These are phyloP conservation scores for Saguinus midas DNA, from an alignment of 2,113 vertebrate species.

Conservation along the genomic window DNA sequence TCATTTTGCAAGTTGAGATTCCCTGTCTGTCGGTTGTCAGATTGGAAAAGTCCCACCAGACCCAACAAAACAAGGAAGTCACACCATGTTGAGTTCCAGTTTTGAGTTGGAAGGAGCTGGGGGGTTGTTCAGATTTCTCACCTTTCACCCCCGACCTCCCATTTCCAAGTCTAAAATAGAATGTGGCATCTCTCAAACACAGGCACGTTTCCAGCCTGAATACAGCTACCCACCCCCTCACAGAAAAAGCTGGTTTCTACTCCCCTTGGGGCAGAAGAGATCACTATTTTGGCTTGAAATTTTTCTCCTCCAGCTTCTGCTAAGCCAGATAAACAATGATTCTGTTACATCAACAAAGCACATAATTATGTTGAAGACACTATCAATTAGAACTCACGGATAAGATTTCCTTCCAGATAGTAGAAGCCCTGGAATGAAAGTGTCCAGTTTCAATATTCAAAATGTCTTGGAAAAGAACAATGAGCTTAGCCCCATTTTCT, in stretches of 20 bases:
- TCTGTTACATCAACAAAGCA: conserved; percentile 70
- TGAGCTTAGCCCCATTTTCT: not conserved
- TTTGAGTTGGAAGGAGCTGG: not conserved
- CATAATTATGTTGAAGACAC: conserved; percentile 66
- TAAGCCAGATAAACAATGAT: conserved; percentile 69
- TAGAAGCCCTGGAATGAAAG: not conserved
- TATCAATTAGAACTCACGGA: conserved; percentile 58
- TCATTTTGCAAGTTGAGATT: conserved; percentile 25
- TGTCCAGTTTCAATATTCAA: conserved; percentile 23
- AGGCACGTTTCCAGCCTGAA: not conserved
- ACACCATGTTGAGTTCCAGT: not conserved
- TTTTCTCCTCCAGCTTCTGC: conserved; percentile 51
- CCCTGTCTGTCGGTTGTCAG: not conserved
- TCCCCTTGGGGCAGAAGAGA: conserved; percentile 44
- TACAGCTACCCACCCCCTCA: not conserved
- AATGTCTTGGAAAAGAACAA: not conserved
- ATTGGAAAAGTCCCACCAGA: not conserved
- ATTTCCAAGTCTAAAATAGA: not conserved
- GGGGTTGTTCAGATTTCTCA: not conserved
- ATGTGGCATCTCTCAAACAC: not conserved
- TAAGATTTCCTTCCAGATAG: conserved; percentile 55
- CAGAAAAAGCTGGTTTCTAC: not conserved
- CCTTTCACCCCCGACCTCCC: not conserved
- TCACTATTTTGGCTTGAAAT: conserved; percentile 56
- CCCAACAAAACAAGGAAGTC: not conserved